Percentiles rank a stretch among this genome's conserved stretches.
These are phyloP conservation scores for Ammodytes marinus DNA, from an alignment of 2,113 vertebrate genomes.

Conservation along the genomic window DNA sequence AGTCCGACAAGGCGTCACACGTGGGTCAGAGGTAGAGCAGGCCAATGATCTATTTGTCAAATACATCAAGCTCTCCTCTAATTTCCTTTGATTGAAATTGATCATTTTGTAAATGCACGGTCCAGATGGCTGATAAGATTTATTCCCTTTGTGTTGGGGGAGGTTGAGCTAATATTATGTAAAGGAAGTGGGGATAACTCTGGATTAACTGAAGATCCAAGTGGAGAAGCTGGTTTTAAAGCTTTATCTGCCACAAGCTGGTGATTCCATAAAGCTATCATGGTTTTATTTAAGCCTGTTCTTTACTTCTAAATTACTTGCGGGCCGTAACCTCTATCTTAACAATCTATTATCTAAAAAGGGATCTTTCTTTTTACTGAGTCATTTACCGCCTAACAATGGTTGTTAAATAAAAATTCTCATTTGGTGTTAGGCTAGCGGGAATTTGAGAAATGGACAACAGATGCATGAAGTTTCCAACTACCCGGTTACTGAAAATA, in stretches of 20 bases:
- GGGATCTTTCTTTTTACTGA: neutral
- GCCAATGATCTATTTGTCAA: slow-evolving; percentile 88
- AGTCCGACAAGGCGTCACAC: slow-evolving; percentile 77
- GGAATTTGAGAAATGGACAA: neutral
- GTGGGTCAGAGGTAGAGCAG: slow-evolving; percentile 84
- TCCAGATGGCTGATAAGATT: slow-evolving; percentile 86
- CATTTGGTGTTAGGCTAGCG: neutral
- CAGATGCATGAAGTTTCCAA: neutral
- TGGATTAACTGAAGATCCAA: slow-evolving; percentile 75
- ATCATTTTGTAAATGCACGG: slow-evolving; percentile 86
- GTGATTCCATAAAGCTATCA: slow-evolving; percentile 46
- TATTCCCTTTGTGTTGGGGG: slow-evolving; percentile 77
- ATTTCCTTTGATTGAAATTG: slow-evolving; percentile 87
- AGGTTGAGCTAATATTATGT: slow-evolving; percentile 83
- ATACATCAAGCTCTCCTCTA: slow-evolving; percentile 85
- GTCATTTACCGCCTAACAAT: neutral
- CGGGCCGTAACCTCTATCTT: slow-evolving; percentile 6
- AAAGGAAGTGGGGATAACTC: slow-evolving; percentile 77
- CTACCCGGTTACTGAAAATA: neutral
- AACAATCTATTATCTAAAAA: slow-evolving; percentile 21
- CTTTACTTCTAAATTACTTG: slow-evolving; percentile 15
- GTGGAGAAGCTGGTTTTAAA: slow-evolving; percentile 77
- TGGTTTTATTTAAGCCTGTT: slow-evolving; percentile 42
- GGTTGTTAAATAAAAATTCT: neutral
- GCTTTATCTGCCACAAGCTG: slow-evolving; percentile 60